phyloP scores from a whole-genome alignment of 2,797 vertebrate species.

The Acropternis orthonyx region DNA sequence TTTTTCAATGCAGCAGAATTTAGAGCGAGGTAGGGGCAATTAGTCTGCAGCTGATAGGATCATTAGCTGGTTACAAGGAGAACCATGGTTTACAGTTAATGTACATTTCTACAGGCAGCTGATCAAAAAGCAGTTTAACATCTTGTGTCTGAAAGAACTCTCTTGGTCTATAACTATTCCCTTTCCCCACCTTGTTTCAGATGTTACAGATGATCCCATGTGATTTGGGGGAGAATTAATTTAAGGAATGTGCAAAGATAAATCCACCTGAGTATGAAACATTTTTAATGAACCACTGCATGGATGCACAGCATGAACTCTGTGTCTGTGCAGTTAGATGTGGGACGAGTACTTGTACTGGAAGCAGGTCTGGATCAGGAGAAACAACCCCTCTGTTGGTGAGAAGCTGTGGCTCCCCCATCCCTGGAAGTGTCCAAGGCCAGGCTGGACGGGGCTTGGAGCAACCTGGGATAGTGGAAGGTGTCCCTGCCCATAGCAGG shows the following conservation, averaged over 20 bases:
- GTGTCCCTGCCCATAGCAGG: neutral
- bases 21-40: slow-evolving; percentile 35
- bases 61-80: slow-evolving; percentile 54
- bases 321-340: neutral
- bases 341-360: neutral
- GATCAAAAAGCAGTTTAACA: slow-evolving; percentile 64
- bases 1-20: slow-evolving; percentile 34
- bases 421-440: neutral
- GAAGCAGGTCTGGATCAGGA: neutral
- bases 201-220: neutral
- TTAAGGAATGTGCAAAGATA: neutral
- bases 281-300: neutral
- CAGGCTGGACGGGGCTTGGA: too few relatives aligned
- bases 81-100: slow-evolving; percentile 26
- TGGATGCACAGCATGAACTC: accelerated
- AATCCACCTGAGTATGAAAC: neutral
- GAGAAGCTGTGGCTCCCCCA: neutral
- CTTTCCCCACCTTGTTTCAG: slow-evolving; percentile 1
- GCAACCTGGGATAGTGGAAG: neutral
- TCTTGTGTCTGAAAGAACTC: neutral
- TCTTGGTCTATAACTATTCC: neutral
- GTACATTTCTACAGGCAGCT: slow-evolving; percentile 29
- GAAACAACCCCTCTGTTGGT: neutral
- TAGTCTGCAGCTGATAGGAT: slow-evolving; percentile 44
- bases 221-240: neutral